Percentiles rank a stretch among this genome's conserved stretches.
phyloP scores from a whole-genome alignment of 2,113 vertebrate species.

The Channa argus region DNA sequence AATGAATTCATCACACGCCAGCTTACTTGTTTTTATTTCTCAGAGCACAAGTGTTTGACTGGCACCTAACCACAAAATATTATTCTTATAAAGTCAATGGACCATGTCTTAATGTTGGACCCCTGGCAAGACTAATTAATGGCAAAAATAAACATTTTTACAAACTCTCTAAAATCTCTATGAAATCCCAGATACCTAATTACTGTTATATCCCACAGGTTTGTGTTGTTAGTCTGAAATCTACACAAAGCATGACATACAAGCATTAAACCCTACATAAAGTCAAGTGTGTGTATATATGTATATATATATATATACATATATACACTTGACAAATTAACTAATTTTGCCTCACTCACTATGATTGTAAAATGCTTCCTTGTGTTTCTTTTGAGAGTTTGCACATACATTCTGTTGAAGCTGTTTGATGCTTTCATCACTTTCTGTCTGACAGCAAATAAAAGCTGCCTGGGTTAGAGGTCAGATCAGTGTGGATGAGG shows the following conservation, averaged over 20 bases:
- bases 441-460: conserved; percentile 77
- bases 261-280: background rate
- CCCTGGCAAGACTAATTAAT: conserved; percentile 53
- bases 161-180: conserved; percentile 91
- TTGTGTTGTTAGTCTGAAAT: conserved; percentile 88
- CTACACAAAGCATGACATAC: conserved; percentile 80
- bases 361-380: conserved; percentile 51
- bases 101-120: conserved; percentile 21
- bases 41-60: conserved; percentile 30
- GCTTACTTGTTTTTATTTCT: conserved; percentile 63
- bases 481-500: conserved; percentile 54
- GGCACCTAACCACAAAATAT: conserved; percentile 85
- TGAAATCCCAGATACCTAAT: conserved; percentile 71
- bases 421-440: conserved; percentile 63
- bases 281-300: conserved; percentile 18
- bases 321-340: background rate
- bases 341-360: conserved; percentile 17
- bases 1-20: conserved; percentile 85
- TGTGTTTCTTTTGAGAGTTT: conserved; percentile 64
- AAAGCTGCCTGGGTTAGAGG: conserved; percentile 78
- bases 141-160: conserved; percentile 92
- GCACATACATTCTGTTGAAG: conserved; percentile 41
- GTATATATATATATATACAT: background rate
- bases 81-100: conserved; percentile 91
- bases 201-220: conserved; percentile 85